Conservation (phyloP, 2,888 invertebrate genomes). For the Spodoptera littoralis region DNA sequence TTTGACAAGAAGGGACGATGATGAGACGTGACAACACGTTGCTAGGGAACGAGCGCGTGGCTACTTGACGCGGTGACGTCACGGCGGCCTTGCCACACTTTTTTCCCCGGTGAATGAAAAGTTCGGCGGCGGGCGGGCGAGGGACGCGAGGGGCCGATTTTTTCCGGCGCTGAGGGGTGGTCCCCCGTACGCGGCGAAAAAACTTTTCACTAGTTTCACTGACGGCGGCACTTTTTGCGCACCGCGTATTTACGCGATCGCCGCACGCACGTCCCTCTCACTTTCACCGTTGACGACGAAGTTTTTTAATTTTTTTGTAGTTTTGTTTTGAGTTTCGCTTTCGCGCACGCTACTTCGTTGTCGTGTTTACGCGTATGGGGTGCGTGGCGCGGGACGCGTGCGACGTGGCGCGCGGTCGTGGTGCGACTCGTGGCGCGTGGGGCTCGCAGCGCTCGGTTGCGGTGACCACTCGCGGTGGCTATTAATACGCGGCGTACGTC, state of each 20-base stretch:
- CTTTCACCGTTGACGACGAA: slow-evolving; percentile 68
- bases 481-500: slow-evolving; percentile 87
- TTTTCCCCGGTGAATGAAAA: slow-evolving; percentile 90
- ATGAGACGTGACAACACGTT: slow-evolving; percentile 76
- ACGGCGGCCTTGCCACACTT: slow-evolving; percentile 89
- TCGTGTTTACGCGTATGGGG: slow-evolving; percentile 63
- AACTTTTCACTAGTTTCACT: slow-evolving; percentile 89
- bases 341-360: slow-evolving; percentile 50
- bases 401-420: slow-evolving; percentile 70
- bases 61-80: slow-evolving; percentile 87
- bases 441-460: slow-evolving; percentile 71
- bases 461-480: slow-evolving; percentile 84
- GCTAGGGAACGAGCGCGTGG: slow-evolving; percentile 87
- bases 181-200: slow-evolving; percentile 84
- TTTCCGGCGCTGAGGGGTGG: slow-evolving; percentile 85
- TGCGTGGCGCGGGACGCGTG: slow-evolving; percentile 74
- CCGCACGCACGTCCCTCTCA: slow-evolving; percentile 80
- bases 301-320: slow-evolving; percentile 65
- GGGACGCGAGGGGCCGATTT: slow-evolving; percentile 86
- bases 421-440: slow-evolving; percentile 72
- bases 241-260: slow-evolving; percentile 83
- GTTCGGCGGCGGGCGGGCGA: slow-evolving; percentile 88
- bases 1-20: slow-evolving; percentile 54
- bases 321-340: slow-evolving; percentile 61
- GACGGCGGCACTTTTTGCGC: slow-evolving; percentile 87